Percentiles rank a stretch among this genome's conserved stretches.
Evolutionary conservation across 92 coral and sea anemone genomes (phyloP).

Genomic region (Zoanthus sansibaricus): DNA sequence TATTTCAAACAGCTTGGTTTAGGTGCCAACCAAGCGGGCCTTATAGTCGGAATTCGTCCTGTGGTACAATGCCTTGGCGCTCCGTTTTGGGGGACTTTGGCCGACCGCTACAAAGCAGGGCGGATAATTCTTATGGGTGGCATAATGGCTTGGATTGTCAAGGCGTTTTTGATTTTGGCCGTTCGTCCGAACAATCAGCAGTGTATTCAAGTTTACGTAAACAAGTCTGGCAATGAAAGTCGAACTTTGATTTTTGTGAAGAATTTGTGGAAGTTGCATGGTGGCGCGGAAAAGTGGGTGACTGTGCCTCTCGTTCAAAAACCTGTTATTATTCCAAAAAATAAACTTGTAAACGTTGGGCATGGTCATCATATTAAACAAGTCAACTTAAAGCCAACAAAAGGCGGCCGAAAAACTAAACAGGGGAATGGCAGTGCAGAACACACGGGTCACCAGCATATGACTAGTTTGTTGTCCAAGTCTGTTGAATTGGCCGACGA

Average conservation of each 20-base stretch:
- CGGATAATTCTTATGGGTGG: slow-evolving; percentile 78
- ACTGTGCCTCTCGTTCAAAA: slow-evolving; percentile 45
- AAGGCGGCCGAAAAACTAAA: neutral
- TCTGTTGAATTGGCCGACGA: neutral
- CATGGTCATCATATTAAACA: slow-evolving; percentile 4
- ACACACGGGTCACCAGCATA: neutral
- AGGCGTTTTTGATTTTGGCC: slow-evolving; percentile 76
- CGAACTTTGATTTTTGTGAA: slow-evolving; percentile 56
- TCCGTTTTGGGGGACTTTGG: slow-evolving; percentile 83
- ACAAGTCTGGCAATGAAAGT: slow-evolving; percentile 60
- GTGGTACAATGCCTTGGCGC: slow-evolving; percentile 92
- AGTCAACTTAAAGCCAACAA: slow-evolving; percentile 1
- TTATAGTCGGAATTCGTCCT: slow-evolving; percentile 85
- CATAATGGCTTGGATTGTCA: slow-evolving; percentile 82
- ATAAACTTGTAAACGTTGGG: slow-evolving; percentile 26
- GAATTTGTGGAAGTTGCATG: slow-evolving; percentile 63
- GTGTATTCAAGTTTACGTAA: slow-evolving; percentile 76
- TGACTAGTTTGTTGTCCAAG: neutral
- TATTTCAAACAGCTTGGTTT: slow-evolving; percentile 90
- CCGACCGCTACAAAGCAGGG: slow-evolving; percentile 80
- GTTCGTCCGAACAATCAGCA: slow-evolving; percentile 82
- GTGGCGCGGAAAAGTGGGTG: slow-evolving; percentile 56
- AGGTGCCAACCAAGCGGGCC: slow-evolving; percentile 75
- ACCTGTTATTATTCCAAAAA: slow-evolving; percentile 19
- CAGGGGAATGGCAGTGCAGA: neutral